Base-by-base conservation (phyloP, 2,888 invertebrate species). In the Thumatha senex region DNA sequence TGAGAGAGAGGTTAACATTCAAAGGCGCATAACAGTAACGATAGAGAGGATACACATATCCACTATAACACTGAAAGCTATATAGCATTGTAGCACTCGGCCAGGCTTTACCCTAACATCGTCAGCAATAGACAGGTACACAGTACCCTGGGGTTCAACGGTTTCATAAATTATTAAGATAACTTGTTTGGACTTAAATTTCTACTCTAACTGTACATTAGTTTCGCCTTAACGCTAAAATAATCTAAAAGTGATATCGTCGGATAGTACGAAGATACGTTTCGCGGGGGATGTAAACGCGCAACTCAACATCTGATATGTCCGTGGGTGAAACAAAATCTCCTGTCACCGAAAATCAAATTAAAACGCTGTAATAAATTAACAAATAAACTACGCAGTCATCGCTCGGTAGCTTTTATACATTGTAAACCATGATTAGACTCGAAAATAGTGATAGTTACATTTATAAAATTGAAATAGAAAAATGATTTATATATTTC, bases 171-270 rank as follows among this genome's bases (percentile, higher is more conserved):
- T 88, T 86, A 87, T 72, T 77, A 84, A 82, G 76, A 86, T 86
- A 89, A 87, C 80, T 87, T 74, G 86, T 86, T 91, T 89, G 87
- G 89, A 91, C 90, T 92, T 91, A 90, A 88, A 82, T 87, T 84
- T 90, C 92, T 92, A 92, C 87, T 91, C 89, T 92, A 92, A 92
- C 92, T 92, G 92, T 92, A 92, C 92, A 92, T 92, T 92, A 92
- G 91, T 92, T 92, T 91, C 92, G 92, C 92, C 92, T 92, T 92
- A 92, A 88, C 73, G 86, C 92, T 92, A 92, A 92, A 91, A 90
- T 91, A 92, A 92, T 89, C 91, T 92, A 90, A 82, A 84, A 84
- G 78, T 88, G 88, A 90, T 89, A 89, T 89, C 84, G 78, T 86
- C 85, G 82, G 85, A 85, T 83, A 83, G 77, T 80, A 79, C 72